These are phyloP conservation scores for Zaprionus nigranus DNA, from an alignment of 1,140 invertebrate genomes.

Conservation along the genomic window DNA sequence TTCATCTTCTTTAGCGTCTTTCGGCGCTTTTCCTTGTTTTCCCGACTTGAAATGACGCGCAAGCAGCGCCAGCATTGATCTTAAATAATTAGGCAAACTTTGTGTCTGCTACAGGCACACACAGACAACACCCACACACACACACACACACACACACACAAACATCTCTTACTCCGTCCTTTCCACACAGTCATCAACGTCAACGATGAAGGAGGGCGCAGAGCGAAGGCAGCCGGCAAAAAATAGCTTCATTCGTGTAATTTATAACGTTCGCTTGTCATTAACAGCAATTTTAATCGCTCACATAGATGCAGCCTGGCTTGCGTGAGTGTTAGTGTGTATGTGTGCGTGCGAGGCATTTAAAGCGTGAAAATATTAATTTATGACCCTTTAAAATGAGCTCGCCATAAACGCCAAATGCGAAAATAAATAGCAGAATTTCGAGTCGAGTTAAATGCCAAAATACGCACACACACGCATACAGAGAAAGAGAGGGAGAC, in stretches of 20 bases:
- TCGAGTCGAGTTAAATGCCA: slow-evolving; percentile 45
- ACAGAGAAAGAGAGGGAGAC: neutral
- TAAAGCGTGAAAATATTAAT: slow-evolving; percentile 82
- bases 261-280: slow-evolving; percentile 82
- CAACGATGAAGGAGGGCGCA: slow-evolving; percentile 16
- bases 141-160: slow-evolving; percentile 12
- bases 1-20: slow-evolving; percentile 24
- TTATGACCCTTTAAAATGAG: slow-evolving; percentile 74
- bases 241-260: slow-evolving; percentile 80
- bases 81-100: slow-evolving; percentile 79
- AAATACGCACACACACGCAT: slow-evolving; percentile 16
- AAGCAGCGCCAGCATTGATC: slow-evolving; percentile 55
- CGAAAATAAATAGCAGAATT: slow-evolving; percentile 58
- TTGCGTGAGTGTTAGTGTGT: slow-evolving; percentile 5
- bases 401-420: slow-evolving; percentile 54
- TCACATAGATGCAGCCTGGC: slow-evolving; percentile 42
- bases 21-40: slow-evolving; percentile 33
- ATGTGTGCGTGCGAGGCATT: slow-evolving; percentile 54
- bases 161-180: neutral
- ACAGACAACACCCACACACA: slow-evolving; percentile 34
- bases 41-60: slow-evolving; percentile 59
- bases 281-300: slow-evolving; percentile 81
- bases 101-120: slow-evolving; percentile 65
- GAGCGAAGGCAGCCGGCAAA: slow-evolving; percentile 34
- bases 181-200: slow-evolving; percentile 40